These are phyloP conservation scores for Epinephelus coioides DNA, from an alignment of 2,797 vertebrate genomes.

Conservation along the genomic window DNA sequence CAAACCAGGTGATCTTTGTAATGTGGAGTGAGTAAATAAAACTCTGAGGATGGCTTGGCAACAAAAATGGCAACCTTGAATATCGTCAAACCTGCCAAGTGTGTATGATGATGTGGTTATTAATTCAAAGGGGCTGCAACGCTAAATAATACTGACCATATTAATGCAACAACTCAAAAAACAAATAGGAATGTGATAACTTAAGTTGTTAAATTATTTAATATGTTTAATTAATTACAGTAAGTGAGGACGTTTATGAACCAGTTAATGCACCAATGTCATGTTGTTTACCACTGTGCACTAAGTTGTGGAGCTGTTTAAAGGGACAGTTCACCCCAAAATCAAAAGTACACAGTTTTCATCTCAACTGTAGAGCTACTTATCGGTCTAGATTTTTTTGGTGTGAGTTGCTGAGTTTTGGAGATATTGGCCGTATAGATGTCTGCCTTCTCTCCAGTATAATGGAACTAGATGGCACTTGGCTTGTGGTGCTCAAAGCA, in stretches of 20 bases:
- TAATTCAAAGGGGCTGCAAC: background rate
- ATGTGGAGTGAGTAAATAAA: background rate
- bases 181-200: background rate
- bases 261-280: background rate
- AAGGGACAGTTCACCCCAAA: no score
- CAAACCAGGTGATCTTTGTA: slow-evolving; percentile 2
- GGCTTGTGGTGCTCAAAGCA: no score
- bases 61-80: background rate
- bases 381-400: no score
- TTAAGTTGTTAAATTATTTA: background rate
- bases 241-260: background rate
- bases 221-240: background rate
- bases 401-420: no score
- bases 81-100: background rate
- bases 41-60: background rate
- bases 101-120: background rate
- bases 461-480: no score
- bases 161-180: background rate
- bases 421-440: no score
- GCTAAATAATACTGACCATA: no score
- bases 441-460: no score
- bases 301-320: no score
- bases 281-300: background rate
- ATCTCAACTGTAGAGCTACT: no score
- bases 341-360: no score